Percentiles rank a stretch among this genome's conserved stretches.
Evolutionary conservation across 2,797 vertebrate species (phyloP).

Genomic region (Gorsachius magnificus): DNA sequence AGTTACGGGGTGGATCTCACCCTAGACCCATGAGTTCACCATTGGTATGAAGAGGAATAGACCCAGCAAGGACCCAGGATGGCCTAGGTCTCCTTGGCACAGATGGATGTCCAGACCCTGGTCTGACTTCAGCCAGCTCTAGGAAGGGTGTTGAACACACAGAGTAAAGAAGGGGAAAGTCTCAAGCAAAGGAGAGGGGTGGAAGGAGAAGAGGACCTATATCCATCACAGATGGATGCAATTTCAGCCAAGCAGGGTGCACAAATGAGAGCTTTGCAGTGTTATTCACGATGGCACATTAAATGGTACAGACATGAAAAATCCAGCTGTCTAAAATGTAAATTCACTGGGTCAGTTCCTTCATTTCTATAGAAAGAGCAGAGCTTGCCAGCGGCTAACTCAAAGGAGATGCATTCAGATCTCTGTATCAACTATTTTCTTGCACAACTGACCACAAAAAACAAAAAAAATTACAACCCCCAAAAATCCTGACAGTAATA

Average conservation of each 20-base stretch:
- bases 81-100: background rate
- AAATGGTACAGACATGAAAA: background rate
- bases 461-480: background rate
- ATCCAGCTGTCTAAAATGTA: background rate
- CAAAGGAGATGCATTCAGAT: constrained; percentile 44
- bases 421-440: constrained; percentile 53
- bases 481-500: background rate
- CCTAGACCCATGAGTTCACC: background rate
- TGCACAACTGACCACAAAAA: constrained; percentile 45
- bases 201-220: background rate
- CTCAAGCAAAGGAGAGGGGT: background rate
- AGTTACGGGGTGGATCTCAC: background rate
- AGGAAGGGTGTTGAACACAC: background rate
- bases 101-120: background rate
- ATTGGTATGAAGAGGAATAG: background rate
- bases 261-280: background rate
- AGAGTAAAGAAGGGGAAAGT: background rate
- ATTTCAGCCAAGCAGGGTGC: constrained; percentile 20
- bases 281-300: background rate
- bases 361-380: constrained; percentile 61
- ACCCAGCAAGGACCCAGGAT: background rate
- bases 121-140: background rate
- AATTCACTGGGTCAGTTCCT: constrained; percentile 20
- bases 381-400: constrained; percentile 32
- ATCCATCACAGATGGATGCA: constrained; percentile 9